Evolutionary conservation across 2,888 invertebrate species (phyloP), one percentile per base, ranked within the genome.

Genomic region (Phlogophora meticulosa): DNA sequence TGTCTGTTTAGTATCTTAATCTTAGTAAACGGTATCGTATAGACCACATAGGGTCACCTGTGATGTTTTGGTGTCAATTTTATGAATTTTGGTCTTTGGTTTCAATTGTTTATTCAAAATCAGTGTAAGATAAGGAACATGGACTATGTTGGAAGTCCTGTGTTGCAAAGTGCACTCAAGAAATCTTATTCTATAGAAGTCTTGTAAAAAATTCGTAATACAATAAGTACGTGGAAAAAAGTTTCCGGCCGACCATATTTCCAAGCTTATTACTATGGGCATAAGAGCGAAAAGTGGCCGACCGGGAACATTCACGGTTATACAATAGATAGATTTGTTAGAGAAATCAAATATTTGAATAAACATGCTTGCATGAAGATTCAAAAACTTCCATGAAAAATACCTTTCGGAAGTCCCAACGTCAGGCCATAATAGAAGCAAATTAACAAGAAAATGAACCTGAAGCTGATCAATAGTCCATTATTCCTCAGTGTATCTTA

Each of bases 381-480:
- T 46, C 34, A 48, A 17, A 66, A 65, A 2, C 1, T 17, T 42
- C 1, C 45, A 17, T 57, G 7, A 9, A 57, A 76, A 51, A 11
- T 36, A 9, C 24, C 58, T 32, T 74, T 48, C 1, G 78, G 79
- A 36, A 81, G 46, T 15, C 57, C 62, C 7, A 69, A 52, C 10
- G 40, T 62, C 42, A 79, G 63, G 22, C 79, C 76, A 22, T 68
- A 81, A 61, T 79, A 71, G 24, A 80, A 69, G 24, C 68, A 72
- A 43, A 72, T 60, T n/a, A 72, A 43, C 24, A 72, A 24, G 42
- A 78, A 72, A 49, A 72, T 4, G 22, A 73, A 62, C 55, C 70
- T 63, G 42, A 81, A 81, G 64, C 64, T 64, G 17, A 72, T 75
- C 58, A 73, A 69, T 71, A 80, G 81, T 82, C 80, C 82, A 76